A percentile compares a stretch with the other conserved stretches of the same genome.
phyloP scores from a whole-genome alignment of 2,113 vertebrate species.

The Xenopus borealis region DNA sequence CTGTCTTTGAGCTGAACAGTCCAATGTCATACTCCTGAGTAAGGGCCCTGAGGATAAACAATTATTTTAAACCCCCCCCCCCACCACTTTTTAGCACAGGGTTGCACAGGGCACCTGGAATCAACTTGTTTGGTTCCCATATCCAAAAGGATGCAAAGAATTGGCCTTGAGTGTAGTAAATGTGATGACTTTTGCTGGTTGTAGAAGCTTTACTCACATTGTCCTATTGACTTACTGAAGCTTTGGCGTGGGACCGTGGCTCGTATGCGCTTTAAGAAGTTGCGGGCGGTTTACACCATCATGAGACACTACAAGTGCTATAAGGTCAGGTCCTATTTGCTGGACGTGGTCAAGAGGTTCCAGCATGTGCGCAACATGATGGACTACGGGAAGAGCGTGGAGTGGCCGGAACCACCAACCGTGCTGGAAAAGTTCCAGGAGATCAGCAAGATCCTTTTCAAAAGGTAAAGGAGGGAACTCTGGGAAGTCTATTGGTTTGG shows the following conservation, averaged over 20 bases:
- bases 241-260: constrained; percentile 87
- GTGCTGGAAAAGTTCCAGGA: constrained; percentile 76
- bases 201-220: neutral
- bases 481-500: too few relatives aligned
- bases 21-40: too few relatives aligned
- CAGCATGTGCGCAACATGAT: constrained; percentile 68
- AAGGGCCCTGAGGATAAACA: too few relatives aligned
- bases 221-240: constrained; percentile 53
- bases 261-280: constrained; percentile 65
- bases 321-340: constrained; percentile 82
- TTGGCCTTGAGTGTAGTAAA: too few relatives aligned
- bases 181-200: too few relatives aligned
- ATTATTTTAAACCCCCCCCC: too few relatives aligned
- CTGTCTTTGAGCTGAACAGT: too few relatives aligned
- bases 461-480: constrained; percentile 63
- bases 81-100: too few relatives aligned
- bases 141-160: too few relatives aligned
- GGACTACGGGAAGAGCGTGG: constrained; percentile 74
- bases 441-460: constrained; percentile 72
- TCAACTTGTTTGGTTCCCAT: too few relatives aligned
- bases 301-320: constrained; percentile 82
- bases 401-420: constrained; percentile 73
- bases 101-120: too few relatives aligned
- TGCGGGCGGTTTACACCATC: constrained; percentile 78
- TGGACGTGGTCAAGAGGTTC: constrained; percentile 75